phyloP scores from a whole-genome alignment of 2,797 vertebrate genomes.

The Tokudaia tokunoshimensis region DNA sequence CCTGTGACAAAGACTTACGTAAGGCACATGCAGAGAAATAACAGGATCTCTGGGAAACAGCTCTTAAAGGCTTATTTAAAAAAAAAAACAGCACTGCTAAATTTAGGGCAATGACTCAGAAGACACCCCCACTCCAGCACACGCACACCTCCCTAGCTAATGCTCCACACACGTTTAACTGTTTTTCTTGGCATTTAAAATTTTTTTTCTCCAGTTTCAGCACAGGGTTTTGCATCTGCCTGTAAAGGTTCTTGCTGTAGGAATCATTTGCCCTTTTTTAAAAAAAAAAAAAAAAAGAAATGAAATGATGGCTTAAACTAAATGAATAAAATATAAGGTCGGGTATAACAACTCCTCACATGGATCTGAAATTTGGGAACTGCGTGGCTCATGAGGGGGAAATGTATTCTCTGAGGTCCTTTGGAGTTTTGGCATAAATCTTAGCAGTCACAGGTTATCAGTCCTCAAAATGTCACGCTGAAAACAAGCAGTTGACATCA shows the following conservation, averaged over 20 bases:
- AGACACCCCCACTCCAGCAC: slow-evolving; percentile 81
- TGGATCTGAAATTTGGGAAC: neutral
- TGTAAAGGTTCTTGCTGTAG: slow-evolving; percentile 54
- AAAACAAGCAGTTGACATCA: slow-evolving; percentile 16
- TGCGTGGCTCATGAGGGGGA: neutral
- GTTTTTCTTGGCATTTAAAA: slow-evolving; percentile 76
- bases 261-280: slow-evolving; percentile 35
- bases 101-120: slow-evolving; percentile 84
- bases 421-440: slow-evolving; percentile 4
- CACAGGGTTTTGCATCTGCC: slow-evolving; percentile 67
- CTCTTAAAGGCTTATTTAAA: slow-evolving; percentile 76
- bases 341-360: neutral
- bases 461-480: slow-evolving; percentile 46
- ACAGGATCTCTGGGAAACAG: slow-evolving; percentile 82
- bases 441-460: neutral
- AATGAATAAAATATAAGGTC: slow-evolving; percentile 61
- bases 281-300: neutral
- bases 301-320: slow-evolving; percentile 30
- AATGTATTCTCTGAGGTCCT: neutral
- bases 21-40: slow-evolving; percentile 77
- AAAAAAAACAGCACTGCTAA: slow-evolving; percentile 72
- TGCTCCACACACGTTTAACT: slow-evolving; percentile 73
- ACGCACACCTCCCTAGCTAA: slow-evolving; percentile 76
- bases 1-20: slow-evolving; percentile 77
- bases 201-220: slow-evolving; percentile 57